Percentiles rank a stretch among this genome's conserved stretches.
Evolutionary conservation across 2,888 invertebrate species (phyloP).

Genomic region (Timema cristinae): DNA sequence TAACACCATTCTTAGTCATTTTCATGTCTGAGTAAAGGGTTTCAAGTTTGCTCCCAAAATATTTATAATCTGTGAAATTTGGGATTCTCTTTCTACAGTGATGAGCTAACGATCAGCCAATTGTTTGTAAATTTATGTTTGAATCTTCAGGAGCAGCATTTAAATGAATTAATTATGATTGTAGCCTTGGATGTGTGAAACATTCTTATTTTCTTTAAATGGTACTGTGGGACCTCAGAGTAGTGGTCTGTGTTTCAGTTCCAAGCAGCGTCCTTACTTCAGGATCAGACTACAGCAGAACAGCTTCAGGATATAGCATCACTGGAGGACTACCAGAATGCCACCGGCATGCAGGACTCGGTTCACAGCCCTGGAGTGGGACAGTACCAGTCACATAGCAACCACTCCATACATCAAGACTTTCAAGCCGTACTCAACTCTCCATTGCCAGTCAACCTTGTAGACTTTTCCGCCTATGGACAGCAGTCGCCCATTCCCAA

Average conservation of each 20-base stretch:
- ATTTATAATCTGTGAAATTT: too few relatives aligned
- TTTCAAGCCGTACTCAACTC: slow-evolving; percentile 74
- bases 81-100: too few relatives aligned
- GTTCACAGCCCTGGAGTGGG: slow-evolving; percentile 29
- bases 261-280: slow-evolving; percentile 48
- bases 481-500: slow-evolving; percentile 40
- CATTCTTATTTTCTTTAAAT: too few relatives aligned
- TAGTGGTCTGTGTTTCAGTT: slow-evolving; percentile 38
- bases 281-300: slow-evolving; percentile 46
- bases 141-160: too few relatives aligned
- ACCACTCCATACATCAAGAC: slow-evolving; percentile 62
- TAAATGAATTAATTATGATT: too few relatives aligned
- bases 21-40: too few relatives aligned
- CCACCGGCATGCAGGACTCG: slow-evolving; percentile 29
- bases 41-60: too few relatives aligned
- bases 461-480: slow-evolving; percentile 74
- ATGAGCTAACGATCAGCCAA: too few relatives aligned
- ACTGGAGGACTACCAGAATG: slow-evolving; percentile 47
- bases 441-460: slow-evolving; percentile 71
- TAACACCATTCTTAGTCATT: too few relatives aligned
- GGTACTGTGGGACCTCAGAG: too few relatives aligned
- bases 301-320: slow-evolving; percentile 46
- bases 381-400: slow-evolving; percentile 33
- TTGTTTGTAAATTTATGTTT: too few relatives aligned
- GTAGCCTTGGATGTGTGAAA: too few relatives aligned